Percentiles rank a stretch among this genome's conserved stretches.
Conservation (phyloP, 2,113 vertebrate species). For the Zootoca vivipara region DNA sequence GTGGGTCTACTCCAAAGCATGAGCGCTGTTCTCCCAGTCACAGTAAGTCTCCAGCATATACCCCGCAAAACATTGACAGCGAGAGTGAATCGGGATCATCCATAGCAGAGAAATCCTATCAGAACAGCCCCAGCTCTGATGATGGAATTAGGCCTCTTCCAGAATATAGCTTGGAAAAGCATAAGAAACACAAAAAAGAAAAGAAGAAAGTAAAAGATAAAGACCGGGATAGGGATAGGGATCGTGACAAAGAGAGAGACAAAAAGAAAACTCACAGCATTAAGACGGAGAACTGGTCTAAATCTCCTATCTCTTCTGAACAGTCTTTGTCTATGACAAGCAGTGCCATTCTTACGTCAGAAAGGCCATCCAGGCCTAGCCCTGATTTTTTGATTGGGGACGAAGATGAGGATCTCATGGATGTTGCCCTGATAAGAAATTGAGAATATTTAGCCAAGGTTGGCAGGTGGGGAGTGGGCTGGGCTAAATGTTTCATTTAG, state of each 20-base stretch:
- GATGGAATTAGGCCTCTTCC: conserved; percentile 88
- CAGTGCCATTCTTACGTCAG: conserved; percentile 80
- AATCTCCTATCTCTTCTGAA: conserved; percentile 91
- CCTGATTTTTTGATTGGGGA: conserved; percentile 93
- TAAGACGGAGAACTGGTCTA: conserved; percentile 95
- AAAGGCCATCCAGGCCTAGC: conserved; percentile 87
- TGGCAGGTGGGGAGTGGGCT: neutral
- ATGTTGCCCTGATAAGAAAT: conserved; percentile 94
- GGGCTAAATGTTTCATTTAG: neutral
- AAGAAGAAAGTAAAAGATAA: conserved; percentile 96
- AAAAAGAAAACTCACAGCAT: conserved; percentile 93
- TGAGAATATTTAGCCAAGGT: conserved; percentile 48
- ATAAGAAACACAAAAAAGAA: conserved; percentile 99
- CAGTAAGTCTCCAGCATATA: conserved; percentile 96
- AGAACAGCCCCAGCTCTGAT: conserved; percentile 97
- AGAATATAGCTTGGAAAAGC: conserved; percentile 91
- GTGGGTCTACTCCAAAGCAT: conserved; percentile 95
- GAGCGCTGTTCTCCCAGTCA: conserved; percentile 98
- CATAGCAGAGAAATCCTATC: conserved; percentile 96
- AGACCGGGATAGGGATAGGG: conserved; percentile 82
- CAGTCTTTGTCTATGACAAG: conserved; percentile 84
- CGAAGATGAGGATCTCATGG: conserved; percentile 98
- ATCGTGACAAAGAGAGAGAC: conserved; percentile 90
- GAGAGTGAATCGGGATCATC: conserved; percentile 97
- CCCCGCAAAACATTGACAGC: conserved; percentile 93